Base-by-base conservation (phyloP, 2,888 invertebrate genomes). In the Melieria picta region DNA sequence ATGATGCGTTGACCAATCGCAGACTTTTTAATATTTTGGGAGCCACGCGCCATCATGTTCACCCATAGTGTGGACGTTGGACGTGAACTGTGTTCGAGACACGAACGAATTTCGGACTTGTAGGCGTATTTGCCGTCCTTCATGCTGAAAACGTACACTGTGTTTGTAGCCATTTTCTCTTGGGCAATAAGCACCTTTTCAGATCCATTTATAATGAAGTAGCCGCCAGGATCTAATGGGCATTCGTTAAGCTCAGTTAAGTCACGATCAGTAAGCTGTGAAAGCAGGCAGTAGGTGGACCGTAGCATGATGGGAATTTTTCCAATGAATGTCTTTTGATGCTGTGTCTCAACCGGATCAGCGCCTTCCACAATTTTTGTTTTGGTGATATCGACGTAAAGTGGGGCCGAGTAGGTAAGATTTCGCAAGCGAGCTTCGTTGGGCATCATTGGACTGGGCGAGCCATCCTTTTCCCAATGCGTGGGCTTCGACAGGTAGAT, bases 401-500 rank as follows among this genome's bases (percentile, higher is more conserved):
- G 89, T 1, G 99, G 99, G 1, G 99, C 99, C 0, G 99, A 98
- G 87, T 99, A 99, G 0, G 98, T 98, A 56, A 99, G 89, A 88
- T 99, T 99, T 72, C 99, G 90, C 68, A 99, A 90, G 75, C 99
- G 91, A 5, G 99, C 99, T 88, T 99, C 99, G 83, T 99, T 99
- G 0, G 99, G 99, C 98, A 99, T 99, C 98, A 99, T 98, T 72
- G 98, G 98, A 72, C 96, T 95, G 11, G 99, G 98, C 0, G 98
- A 97, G 83, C 99, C 99, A 89, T 99, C 99, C 88, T 99, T 99
- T 87, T 99, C 99, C 99, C 99, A 99, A 90, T 99, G 99, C 7
- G 99, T 99, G 3, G 99, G 99, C 87, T 99, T 99, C 0, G 99
- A 99, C 61, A 99, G 87, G 85, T 99, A 99, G 85, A 99, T 99